Percentiles rank a stretch among this genome's conserved stretches.
These are phyloP conservation scores for Plutomurus gul DNA, from an alignment of 1,140 invertebrate genomes.

Conservation along the genomic window DNA sequence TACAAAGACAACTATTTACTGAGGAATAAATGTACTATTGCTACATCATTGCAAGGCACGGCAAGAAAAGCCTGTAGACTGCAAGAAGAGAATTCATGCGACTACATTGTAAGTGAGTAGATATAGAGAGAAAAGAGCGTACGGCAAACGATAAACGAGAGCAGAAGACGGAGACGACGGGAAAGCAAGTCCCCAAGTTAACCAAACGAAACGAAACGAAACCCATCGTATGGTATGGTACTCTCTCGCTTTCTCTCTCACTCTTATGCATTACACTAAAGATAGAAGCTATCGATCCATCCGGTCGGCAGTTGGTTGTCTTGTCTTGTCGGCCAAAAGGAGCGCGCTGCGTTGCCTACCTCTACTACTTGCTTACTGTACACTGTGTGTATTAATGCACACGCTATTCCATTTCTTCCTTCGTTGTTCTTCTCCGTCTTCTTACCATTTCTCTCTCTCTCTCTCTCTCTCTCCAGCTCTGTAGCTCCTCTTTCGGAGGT, in stretches of 20 bases:
- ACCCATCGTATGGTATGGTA: neutral
- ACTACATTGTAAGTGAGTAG: too few relatives aligned
- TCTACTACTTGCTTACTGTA: neutral
- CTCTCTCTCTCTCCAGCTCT: neutral
- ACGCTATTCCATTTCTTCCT: constrained; percentile 7
- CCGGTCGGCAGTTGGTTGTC: constrained; percentile 1
- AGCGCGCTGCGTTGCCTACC: neutral
- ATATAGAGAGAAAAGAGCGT: neutral
- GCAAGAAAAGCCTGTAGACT: neutral
- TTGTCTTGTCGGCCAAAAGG: constrained; percentile 1
- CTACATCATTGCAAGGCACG: neutral
- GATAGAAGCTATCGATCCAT: constrained; percentile 13
- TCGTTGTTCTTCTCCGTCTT: neutral
- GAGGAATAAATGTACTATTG: neutral
- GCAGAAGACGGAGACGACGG: neutral
- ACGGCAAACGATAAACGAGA: neutral
- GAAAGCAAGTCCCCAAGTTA: constrained; percentile 1
- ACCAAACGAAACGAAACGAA: constrained; percentile 4
- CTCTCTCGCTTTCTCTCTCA: too few relatives aligned
- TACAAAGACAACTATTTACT: neutral
- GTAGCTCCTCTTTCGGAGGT: neutral
- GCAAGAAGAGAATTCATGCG: neutral
- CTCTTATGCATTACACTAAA: too few relatives aligned
- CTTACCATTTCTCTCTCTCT: neutral
- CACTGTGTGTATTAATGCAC: neutral